Conservation (phyloP, 2,888 invertebrate species). For the Hirtodrosophila duncani region DNA sequence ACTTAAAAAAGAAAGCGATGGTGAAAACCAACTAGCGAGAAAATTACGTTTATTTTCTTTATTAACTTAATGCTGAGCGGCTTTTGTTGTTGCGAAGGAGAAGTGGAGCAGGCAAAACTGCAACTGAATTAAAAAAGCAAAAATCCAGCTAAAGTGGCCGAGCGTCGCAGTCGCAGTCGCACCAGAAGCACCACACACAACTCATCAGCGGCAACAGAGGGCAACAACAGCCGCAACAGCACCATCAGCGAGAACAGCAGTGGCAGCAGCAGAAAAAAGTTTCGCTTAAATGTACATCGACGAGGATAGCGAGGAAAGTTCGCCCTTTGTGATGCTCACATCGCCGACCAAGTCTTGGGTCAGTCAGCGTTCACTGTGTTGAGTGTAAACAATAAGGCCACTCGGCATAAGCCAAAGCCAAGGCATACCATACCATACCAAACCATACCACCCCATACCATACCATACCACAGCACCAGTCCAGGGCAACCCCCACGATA, state of each 20-base stretch:
- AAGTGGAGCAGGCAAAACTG: constrained; percentile 47
- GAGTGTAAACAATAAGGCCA: constrained; percentile 66
- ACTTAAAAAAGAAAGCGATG: constrained; percentile 43
- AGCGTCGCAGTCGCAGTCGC: constrained; percentile 33
- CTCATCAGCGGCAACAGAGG: constrained; percentile 9
- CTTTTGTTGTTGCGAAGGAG: constrained; percentile 33
- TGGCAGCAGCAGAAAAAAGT: constrained; percentile 46
- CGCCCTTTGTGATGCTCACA: constrained; percentile 84
- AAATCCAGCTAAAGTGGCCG: constrained; percentile 48
- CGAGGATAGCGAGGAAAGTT: constrained; percentile 83
- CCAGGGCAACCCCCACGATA: constrained; percentile 36
- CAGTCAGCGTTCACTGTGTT: constrained; percentile 76
- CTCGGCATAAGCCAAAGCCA: constrained; percentile 47
- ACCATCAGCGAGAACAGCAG: constrained; percentile 34
- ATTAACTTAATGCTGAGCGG: constrained; percentile 62
- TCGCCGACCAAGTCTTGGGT: constrained; percentile 83
- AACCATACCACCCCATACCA: background rate
- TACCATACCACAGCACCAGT: constrained; percentile 11
- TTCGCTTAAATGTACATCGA: constrained; percentile 80
- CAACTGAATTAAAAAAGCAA: constrained; percentile 65
- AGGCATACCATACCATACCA: constrained; percentile 1
- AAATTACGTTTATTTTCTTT: constrained; percentile 11
- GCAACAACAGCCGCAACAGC: constrained; percentile 15
- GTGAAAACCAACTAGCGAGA: constrained; percentile 15
- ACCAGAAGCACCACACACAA: constrained; percentile 8